phyloP scores from a whole-genome alignment of 2,797 vertebrate genomes.

The Onychomys arenicola region DNA sequence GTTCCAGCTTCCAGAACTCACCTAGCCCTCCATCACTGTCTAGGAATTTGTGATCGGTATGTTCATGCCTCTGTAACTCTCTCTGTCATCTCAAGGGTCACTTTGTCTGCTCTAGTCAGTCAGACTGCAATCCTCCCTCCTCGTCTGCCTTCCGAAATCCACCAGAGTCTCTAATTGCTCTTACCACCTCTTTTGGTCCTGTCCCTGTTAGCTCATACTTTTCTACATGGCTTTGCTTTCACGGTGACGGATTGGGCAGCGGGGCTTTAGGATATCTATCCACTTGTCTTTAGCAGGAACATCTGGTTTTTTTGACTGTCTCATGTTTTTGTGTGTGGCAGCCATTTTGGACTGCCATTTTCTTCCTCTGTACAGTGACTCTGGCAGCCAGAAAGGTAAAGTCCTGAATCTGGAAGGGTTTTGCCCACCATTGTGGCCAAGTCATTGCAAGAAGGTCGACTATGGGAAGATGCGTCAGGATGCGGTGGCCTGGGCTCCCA shows the following conservation, averaged over 20 bases:
- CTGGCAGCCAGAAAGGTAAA: not conserved
- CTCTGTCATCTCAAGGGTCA: too few species aligned
- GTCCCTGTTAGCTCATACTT: not conserved
- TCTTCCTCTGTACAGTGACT: not conserved
- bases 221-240: constrained; percentile 1
- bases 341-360: not conserved
- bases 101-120: not conserved
- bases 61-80: not conserved
- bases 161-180: not conserved
- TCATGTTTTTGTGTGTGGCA: not conserved
- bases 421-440: not conserved
- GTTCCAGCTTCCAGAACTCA: not conserved
- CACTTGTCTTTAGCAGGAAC: not conserved
- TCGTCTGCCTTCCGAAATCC: not conserved
- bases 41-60: not conserved
- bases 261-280: not conserved
- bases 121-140: not conserved
- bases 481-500: not conserved
- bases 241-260: not conserved
- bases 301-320: not conserved
- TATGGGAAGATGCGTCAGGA: not conserved
- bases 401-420: not conserved
- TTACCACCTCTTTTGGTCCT: not conserved
- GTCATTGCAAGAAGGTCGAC: not conserved
- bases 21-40: not conserved